Evolutionary conservation across 1,140 invertebrate genomes (phyloP), one percentile per base, ranked within the genome.

Genomic region (Tetranychus urticae): DNA sequence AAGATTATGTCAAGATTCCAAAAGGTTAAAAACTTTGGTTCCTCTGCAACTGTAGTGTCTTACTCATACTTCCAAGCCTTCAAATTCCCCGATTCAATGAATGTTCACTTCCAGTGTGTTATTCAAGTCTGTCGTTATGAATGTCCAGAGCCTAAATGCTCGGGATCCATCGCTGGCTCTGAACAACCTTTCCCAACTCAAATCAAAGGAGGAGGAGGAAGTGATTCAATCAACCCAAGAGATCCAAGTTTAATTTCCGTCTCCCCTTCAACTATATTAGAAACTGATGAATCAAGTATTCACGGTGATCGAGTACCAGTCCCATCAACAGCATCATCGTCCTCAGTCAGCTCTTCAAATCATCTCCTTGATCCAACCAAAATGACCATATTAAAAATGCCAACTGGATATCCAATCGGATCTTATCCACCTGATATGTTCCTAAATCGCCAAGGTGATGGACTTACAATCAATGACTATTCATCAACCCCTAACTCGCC

Each of bases 1-100:
- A 93, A 92, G 71, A 74, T 92, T 1, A 92, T 93, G 85, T 91
- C 88, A 0, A 77, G 83, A 61, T 92, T 93, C 69, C 89, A 87
- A 0, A 92, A 93, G 69, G 91, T 93, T 63, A 92, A 92, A 71
- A 92, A 92, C 70, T 93, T 92, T 62, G 89, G 88, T 8, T 83
- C 86, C 0, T 86, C 84, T 60, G 89, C 89, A 5, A 88, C 86
- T 1, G 87, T 91, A 1, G 74, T 91, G 3, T 89, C 86, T 0
- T 92, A 90, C 67, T 87, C 88, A 0, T 86, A 91, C 70, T 91
- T 92, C 79, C 86, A 89, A 74, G 69, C 70, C 31, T 71, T 68
- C 62, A 64, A 64, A 58, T 69, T 69, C 50, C 68, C 68, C 10
- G 68, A 69, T 50, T 67, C 68, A 23, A 69, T 68, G 60, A 69